Evolutionary conservation across 2,888 invertebrate genomes (phyloP).

Genomic region (Meliscaeva auricollis): DNA sequence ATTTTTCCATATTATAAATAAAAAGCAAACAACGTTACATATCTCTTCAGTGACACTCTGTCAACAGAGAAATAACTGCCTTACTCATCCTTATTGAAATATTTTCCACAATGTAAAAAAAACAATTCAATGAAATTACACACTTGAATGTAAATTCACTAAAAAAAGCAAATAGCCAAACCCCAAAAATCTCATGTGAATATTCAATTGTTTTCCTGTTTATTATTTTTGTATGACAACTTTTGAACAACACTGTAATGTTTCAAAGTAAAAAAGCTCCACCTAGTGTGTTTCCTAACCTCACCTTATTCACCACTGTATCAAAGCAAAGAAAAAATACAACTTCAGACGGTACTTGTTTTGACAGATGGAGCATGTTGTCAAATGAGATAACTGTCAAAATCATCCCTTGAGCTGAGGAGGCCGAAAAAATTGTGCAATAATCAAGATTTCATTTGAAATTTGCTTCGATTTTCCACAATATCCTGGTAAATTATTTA

Average conservation of each 20-base stretch:
- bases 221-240: background rate
- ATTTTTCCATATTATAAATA: too few relatives aligned
- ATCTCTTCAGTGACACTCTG: too few relatives aligned
- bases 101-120: too few relatives aligned
- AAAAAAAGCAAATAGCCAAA: too few relatives aligned
- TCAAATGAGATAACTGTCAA: slow-evolving; percentile 55
- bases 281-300: background rate
- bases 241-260: background rate
- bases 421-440: slow-evolving; percentile 64
- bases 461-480: slow-evolving; percentile 11
- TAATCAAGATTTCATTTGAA: slow-evolving; percentile 36
- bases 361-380: slow-evolving; percentile 18
- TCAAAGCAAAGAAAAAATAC: background rate
- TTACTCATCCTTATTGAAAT: too few relatives aligned
- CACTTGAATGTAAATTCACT: too few relatives aligned
- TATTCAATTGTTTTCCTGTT: too few relatives aligned
- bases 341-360: slow-evolving; percentile 23
- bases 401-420: background rate
- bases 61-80: too few relatives aligned
- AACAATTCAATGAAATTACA: too few relatives aligned
- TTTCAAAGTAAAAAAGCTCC: background rate
- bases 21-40: too few relatives aligned
- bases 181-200: too few relatives aligned
- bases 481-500: slow-evolving; percentile 32
- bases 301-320: slow-evolving; percentile 14